phyloP scores from a whole-genome alignment of 2,797 vertebrate species.

The Ammospiza maritima region DNA sequence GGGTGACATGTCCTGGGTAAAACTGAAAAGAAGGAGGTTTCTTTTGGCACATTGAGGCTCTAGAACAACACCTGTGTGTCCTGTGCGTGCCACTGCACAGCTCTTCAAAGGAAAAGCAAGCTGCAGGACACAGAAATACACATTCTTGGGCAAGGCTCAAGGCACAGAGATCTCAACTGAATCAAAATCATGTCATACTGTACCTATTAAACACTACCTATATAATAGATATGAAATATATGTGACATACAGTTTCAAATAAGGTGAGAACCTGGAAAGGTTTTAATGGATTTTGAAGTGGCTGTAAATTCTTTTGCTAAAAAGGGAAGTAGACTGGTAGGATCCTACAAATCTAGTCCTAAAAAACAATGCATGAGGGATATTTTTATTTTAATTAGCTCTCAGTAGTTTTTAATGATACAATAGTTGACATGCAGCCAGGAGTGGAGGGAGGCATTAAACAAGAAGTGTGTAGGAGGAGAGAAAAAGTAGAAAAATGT shows the following conservation, averaged over 20 bases:
- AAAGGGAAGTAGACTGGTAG: not conserved
- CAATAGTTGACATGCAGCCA: not conserved
- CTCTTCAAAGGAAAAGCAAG: not conserved
- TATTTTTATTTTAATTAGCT: not conserved
- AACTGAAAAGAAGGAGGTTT: not conserved
- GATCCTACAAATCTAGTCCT: not conserved
- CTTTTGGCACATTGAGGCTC: not conserved
- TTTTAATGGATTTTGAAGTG: not conserved
- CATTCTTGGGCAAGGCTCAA: not conserved
- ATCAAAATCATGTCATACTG: not conserved
- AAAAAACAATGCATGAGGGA: not conserved
- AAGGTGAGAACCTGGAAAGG: not conserved
- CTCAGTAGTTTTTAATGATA: not conserved
- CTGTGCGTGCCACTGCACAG: not conserved
- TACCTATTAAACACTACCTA: not conserved
- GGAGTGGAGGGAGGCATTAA: not conserved
- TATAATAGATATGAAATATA: not conserved
- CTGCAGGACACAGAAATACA: not conserved
- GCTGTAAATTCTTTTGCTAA: not conserved
- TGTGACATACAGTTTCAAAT: not conserved
- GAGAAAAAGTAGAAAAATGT: not conserved
- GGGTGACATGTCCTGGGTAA: not conserved
- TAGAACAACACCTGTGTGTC: not conserved
- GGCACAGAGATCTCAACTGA: not conserved
- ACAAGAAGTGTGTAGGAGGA: not conserved